Evolutionary conservation across 2,113 vertebrate genomes (phyloP), one percentile per base, ranked within the genome.

Genomic region (Myotis lucifugus): DNA sequence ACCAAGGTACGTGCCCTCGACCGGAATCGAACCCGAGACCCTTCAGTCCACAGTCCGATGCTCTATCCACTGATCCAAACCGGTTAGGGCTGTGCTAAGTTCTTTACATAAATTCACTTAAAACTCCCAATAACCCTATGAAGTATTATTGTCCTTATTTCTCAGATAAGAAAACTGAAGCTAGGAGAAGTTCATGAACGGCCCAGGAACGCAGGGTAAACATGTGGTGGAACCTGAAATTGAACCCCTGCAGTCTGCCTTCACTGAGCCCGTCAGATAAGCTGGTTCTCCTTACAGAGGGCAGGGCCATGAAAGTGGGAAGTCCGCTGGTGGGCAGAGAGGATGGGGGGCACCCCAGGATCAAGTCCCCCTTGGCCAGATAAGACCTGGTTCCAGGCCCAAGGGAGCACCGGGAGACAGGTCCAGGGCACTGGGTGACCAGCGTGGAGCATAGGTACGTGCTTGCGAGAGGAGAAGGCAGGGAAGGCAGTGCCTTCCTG

Each of bases 61-160:
- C 6, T 42, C 42, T 42, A 42, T 42, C 42, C 42, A 42, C 42
- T 42, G 42, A 42, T 6, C 42, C 42, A 42, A 42, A 42, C 42
- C 1, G 7, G 42, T 42, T 42, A 42, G 7, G 42, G 42, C 42
- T 82, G 56, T 79, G 89, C 86, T 93, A 72, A 91, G 11, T 89
- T 94, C 59, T 93, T 95, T 70, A 93, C 70, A 79, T 89, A 84
- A 95, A 96, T 95, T 97, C 64, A 93, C 93, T 93, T 95, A 82
- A 89, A 82, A 83, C 34, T 88, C 37, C 79, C 69, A 94, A 77
- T 93, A 94, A 95, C 89, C 84, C 46, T 90, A 50, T 34, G 79
- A 94, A 89, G 78, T 87, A 83, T 84, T 94, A 81, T 81, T 59
- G 72, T 61, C 48, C 70, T 91, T 48, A 42, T 86, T 86, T 96